Evolutionary conservation across 2,113 vertebrate species (phyloP), one percentile per base, ranked within the genome.

Genomic region (Protobothrops mucrosquamatus): DNA sequence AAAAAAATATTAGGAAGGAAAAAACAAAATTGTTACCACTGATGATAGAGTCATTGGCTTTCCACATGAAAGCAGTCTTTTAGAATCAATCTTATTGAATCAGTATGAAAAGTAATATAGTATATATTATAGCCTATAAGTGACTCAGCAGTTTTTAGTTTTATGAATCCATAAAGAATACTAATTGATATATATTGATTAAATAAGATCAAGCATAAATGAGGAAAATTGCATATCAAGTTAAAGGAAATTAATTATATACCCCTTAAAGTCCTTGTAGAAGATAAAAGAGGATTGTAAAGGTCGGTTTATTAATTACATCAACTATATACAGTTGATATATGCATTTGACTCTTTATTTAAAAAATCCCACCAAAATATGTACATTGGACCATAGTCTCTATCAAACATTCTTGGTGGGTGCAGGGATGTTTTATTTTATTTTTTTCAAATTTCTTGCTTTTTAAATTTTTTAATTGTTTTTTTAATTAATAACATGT

Each of bases 121-220:
- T 9, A 14, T 43, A 24, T 43, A 46, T 56, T 89, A 18, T 46
- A 91, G 3, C 89, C 94, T 92, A 26, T 74, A 3, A 29, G 51
- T 85, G 74, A 48, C 43, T 90, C 14, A 90, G 57, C 89, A 51
- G 15, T 61, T 61, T 64, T 90, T 64, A 59, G 29, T 46, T 90
- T 90, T 9, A 64, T 23, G 26, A 90, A 61, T 18, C 39, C 48
- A 46, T 46, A 24, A 3, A 3, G 26, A 26, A 61, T 89, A 56
- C 51, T 94, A 48, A 96, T 97, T 96, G 95, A 94, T 93, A 94
- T 92, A 93, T 89, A 46, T 96, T 95, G 89, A 88, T 54, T n/a
- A 91, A 94, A 91, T 96, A 89, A 51, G 48, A 54, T 14, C 12
- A 97, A 97, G 97, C 97, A 96, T 96, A 97, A 97, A 94, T 43